phyloP scores from a whole-genome alignment of 2,888 invertebrate genomes.

The Deroplatys truncata region DNA sequence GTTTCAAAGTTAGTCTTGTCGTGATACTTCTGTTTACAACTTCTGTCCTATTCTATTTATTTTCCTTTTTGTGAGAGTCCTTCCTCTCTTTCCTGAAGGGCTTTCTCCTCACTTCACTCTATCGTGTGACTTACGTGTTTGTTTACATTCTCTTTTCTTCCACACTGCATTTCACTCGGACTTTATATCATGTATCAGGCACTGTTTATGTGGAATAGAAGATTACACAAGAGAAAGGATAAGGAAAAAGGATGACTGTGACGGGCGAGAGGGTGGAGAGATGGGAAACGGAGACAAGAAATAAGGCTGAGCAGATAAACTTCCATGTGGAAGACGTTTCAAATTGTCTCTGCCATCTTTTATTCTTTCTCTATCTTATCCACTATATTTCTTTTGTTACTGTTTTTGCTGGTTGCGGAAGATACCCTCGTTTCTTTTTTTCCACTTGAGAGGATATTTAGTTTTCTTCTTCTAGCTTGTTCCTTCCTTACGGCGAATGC shows the following conservation, averaged over 20 bases:
- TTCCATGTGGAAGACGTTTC: slow-evolving; percentile 5
- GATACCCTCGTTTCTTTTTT: neutral
- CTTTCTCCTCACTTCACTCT: neutral
- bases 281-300: neutral
- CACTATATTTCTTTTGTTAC: neutral
- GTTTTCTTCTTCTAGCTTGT: neutral
- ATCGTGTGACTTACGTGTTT: neutral
- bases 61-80: neutral
- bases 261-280: neutral
- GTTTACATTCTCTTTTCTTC: neutral
- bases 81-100: neutral
- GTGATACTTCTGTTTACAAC: neutral
- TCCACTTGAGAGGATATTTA: slow-evolving; percentile 5
- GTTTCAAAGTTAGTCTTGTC: neutral
- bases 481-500: neutral
- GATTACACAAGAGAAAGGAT: neutral
- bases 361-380: neutral
- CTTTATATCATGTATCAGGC: slow-evolving; percentile 2
- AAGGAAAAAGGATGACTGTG: neutral
- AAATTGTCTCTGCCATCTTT: slow-evolving; percentile 3
- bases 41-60: neutral
- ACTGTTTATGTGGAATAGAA: slow-evolving; percentile 1
- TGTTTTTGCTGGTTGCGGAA: neutral
- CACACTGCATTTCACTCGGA: neutral
- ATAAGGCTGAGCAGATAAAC: neutral